phyloP scores from a whole-genome alignment of 2,888 invertebrate genomes.

The Drosophila lutescens region DNA sequence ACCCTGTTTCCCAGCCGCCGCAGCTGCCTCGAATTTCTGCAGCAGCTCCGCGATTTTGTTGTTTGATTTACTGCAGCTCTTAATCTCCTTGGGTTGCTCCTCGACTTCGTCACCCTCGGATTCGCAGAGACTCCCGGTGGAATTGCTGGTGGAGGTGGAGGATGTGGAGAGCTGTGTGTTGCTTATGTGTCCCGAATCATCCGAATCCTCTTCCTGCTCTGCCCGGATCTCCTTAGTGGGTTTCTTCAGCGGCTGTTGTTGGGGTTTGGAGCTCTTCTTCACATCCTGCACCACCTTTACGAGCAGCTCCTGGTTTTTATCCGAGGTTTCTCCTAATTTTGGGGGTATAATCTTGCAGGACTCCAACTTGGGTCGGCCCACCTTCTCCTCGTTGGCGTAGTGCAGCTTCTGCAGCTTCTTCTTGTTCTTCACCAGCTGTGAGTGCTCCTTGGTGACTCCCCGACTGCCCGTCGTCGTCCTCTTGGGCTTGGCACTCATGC shows the following conservation, averaged over 20 bases:
- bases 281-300: conserved; percentile 78
- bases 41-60: conserved; percentile 80
- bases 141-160: conserved; percentile 59
- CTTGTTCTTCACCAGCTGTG: conserved; percentile 56
- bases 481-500: conserved; percentile 58
- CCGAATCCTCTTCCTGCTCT: conserved; percentile 87
- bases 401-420: conserved; percentile 66
- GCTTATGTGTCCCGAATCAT: conserved; percentile 93
- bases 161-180: conserved; percentile 83
- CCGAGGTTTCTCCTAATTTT: conserved; percentile 80
- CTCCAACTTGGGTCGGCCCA: conserved; percentile 77
- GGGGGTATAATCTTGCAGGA: conserved; percentile 83
- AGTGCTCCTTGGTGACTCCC: conserved; percentile 59
- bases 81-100: conserved; percentile 3
- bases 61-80: conserved; percentile 52
- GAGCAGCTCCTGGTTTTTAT: conserved; percentile 81
- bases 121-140: conserved; percentile 66
- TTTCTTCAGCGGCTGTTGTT: conserved; percentile 13
- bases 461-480: conserved; percentile 31
- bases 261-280: background rate
- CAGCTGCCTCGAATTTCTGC: conserved; percentile 79
- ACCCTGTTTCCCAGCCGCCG: conserved; percentile 46
- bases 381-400: conserved; percentile 82
- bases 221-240: conserved; percentile 40
- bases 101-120: conserved; percentile 63